phyloP scores from a whole-genome alignment of 2,888 invertebrate genomes.

The Caenorhabditis angaria region DNA sequence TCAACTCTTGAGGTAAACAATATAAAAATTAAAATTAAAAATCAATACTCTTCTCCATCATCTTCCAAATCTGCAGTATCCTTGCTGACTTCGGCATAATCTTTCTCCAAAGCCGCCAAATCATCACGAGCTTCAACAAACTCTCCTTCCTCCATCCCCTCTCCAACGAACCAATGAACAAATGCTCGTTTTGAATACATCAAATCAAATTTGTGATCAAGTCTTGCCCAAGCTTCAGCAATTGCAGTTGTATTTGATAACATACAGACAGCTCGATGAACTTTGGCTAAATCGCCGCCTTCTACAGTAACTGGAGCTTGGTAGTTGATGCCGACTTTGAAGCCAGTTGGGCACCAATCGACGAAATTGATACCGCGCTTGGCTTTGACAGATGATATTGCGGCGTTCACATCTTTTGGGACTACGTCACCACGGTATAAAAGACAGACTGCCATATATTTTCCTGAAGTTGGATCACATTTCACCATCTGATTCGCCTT shows the following conservation, averaged over 20 bases:
- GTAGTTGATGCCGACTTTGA: conserved; percentile 76
- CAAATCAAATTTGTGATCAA: conserved; percentile 79
- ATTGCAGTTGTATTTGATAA: conserved; percentile 90
- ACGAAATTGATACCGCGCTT: conserved; percentile 79
- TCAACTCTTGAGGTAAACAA: no score
- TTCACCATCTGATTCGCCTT: conserved; percentile 88
- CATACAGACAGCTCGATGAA: conserved; percentile 81
- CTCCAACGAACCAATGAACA: conserved; percentile 58
- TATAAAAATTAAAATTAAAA: background rate
- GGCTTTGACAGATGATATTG: conserved; percentile 70
- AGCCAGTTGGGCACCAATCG: conserved; percentile 80
- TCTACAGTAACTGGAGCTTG: conserved; percentile 84
- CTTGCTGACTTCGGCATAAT: conserved; percentile 39
- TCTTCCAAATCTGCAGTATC: conserved; percentile 45
- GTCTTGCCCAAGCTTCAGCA: conserved; percentile 82
- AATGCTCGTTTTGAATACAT: conserved; percentile 62
- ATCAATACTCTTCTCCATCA: conserved; percentile 36
- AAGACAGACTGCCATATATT: conserved; percentile 82
- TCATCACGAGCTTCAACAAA: conserved; percentile 52
- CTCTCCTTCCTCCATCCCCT: conserved; percentile 67
- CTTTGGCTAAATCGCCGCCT: conserved; percentile 82
- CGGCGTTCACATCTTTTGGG: conserved; percentile 77
- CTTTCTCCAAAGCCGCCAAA: conserved; percentile 44
- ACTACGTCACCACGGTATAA: conserved; percentile 92
- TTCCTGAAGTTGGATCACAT: conserved; percentile 76